Evolutionary conservation across 2,888 invertebrate genomes (phyloP).

Genomic region (Drosophila neonasuta): DNA sequence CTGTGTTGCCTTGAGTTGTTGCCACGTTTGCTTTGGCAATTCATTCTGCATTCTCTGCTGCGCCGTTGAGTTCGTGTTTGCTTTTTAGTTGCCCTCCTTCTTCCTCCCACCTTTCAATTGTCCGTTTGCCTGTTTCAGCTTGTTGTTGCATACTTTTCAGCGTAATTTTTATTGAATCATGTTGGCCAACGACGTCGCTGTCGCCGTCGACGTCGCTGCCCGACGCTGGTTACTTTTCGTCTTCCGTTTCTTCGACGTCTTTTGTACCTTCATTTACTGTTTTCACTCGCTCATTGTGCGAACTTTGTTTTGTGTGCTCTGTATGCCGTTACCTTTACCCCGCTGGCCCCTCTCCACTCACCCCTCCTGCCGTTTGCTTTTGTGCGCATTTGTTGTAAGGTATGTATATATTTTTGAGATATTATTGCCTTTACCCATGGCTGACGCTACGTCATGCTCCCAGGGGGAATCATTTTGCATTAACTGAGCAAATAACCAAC

Average conservation of each 20-base stretch:
- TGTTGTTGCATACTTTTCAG: constrained; percentile 71
- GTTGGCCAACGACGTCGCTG: constrained; percentile 50
- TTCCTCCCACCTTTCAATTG: constrained; percentile 1
- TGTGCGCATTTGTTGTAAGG: constrained; percentile 7
- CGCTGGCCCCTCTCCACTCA: background rate
- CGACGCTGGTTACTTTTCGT: constrained; percentile 28
- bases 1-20: constrained; percentile 43
- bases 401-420: constrained; percentile 45
- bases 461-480: constrained; percentile 76
- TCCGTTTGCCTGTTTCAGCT: constrained; percentile 25
- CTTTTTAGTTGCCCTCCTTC: constrained; percentile 29
- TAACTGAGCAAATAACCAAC: constrained; percentile 77
- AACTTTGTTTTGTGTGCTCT: constrained; percentile 44
- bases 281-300: constrained; percentile 45
- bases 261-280: constrained; percentile 45
- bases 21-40: constrained; percentile 63
- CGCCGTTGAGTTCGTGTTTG: constrained; percentile 42
- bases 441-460: constrained; percentile 45
- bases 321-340: constrained; percentile 4
- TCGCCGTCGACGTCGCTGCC: constrained; percentile 24
- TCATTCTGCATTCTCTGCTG: constrained; percentile 43
- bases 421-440: constrained; percentile 49
- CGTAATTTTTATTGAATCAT: constrained; percentile 77
- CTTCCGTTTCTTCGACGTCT: constrained; percentile 19
- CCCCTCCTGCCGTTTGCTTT: constrained; percentile 6